Conservation (phyloP, 2,113 vertebrate genomes). For the Pedetes capensis region DNA sequence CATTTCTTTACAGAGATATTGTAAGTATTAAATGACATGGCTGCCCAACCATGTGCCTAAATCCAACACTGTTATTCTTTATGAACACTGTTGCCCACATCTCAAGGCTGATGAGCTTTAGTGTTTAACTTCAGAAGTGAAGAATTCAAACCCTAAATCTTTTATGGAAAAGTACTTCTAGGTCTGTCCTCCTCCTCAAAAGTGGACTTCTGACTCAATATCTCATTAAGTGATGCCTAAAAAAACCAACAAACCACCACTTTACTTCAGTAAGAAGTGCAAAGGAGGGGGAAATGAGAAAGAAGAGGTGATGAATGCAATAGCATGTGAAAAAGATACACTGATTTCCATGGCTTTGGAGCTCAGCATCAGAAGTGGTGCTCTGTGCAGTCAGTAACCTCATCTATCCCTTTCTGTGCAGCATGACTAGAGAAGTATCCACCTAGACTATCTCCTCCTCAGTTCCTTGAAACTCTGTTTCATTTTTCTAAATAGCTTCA, state of each 20-base stretch:
- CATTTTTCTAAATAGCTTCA: background rate
- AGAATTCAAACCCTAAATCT: background rate
- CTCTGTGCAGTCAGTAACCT: background rate
- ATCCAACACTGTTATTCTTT: background rate
- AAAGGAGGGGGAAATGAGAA: background rate
- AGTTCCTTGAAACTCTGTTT: background rate
- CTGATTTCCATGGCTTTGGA: fast-evolving
- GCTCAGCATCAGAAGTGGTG: background rate
- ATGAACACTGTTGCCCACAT: background rate
- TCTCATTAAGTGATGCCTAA: background rate
- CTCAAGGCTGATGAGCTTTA: background rate
- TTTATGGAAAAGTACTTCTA: background rate
- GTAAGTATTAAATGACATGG: background rate
- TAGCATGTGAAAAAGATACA: fast-evolving
- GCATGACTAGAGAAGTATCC: background rate
- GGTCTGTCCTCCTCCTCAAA: background rate
- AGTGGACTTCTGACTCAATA: background rate
- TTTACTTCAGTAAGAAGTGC: background rate
- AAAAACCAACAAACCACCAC: background rate
- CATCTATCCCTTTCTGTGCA: background rate
- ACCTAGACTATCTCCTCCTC: background rate
- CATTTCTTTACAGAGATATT: background rate
- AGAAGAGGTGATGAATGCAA: background rate
- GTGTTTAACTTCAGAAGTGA: background rate
- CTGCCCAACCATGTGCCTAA: background rate